These are phyloP conservation scores for Spizaetus ornatus DNA, from an alignment of 2,113 vertebrate genomes.

Conservation along the genomic window DNA sequence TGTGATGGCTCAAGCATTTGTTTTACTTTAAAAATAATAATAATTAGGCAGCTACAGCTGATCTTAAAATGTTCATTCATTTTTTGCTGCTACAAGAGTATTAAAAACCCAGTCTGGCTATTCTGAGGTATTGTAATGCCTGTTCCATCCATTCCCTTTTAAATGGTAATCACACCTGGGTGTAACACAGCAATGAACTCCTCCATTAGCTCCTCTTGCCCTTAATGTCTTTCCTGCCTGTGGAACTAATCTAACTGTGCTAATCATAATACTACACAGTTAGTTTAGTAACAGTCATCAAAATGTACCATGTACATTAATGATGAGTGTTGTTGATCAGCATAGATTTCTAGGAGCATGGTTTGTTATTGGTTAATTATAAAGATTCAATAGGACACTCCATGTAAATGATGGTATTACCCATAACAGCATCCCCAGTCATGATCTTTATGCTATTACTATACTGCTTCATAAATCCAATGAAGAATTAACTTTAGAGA, in stretches of 20 bases:
- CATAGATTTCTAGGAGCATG: slow-evolving; percentile 74
- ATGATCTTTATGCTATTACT: slow-evolving; percentile 68
- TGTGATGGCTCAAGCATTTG: slow-evolving; percentile 29
- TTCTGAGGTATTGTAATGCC: slow-evolving; percentile 18
- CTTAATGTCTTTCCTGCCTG: slow-evolving; percentile 70
- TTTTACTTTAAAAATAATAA: slow-evolving; percentile 24
- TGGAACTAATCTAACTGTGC: slow-evolving; percentile 71
- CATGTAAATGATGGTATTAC: slow-evolving; percentile 58
- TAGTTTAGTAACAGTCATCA: slow-evolving; percentile 71
- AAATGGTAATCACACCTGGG: slow-evolving; percentile 1
- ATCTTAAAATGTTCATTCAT: not conserved
- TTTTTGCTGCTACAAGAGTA: slow-evolving; percentile 27
- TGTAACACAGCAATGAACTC: slow-evolving; percentile 31
- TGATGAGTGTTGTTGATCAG: slow-evolving; percentile 65
- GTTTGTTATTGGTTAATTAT: slow-evolving; percentile 66
- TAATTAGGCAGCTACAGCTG: slow-evolving; percentile 10
- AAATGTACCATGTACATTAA: slow-evolving; percentile 69
- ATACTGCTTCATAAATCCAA: slow-evolving; percentile 59
- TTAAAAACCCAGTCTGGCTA: not conserved
- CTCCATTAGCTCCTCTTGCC: slow-evolving; percentile 67
- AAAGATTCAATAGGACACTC: slow-evolving; percentile 61
- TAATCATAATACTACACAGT: slow-evolving; percentile 60
- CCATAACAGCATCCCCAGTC: slow-evolving; percentile 50
- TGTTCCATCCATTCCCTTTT: slow-evolving; percentile 48
- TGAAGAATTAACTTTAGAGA: slow-evolving; percentile 65